A percentile compares a stretch with the other conserved stretches of the same genome.
phyloP scores from a whole-genome alignment of 2,888 invertebrate species.

The Drosophila gaucha region DNA sequence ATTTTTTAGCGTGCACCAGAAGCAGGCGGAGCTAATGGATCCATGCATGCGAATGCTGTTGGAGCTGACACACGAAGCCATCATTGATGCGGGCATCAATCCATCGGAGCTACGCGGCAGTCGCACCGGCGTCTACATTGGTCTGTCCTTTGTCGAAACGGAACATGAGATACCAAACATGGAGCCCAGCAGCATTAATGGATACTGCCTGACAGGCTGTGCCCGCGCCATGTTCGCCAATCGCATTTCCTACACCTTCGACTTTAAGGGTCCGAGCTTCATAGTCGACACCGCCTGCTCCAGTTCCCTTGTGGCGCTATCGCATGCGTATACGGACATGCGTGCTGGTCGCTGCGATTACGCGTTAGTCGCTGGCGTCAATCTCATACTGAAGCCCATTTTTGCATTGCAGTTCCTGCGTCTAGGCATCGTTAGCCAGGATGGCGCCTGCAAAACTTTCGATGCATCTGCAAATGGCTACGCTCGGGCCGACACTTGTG shows the following conservation, averaged over 20 bases:
- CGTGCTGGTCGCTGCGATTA: constrained; percentile 95
- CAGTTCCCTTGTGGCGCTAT: constrained; percentile 95
- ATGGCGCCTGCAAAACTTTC: constrained; percentile 95
- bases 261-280: constrained; percentile 97
- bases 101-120: constrained; percentile 93
- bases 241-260: constrained; percentile 97
- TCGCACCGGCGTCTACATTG: constrained; percentile 97
- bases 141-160: constrained; percentile 95
- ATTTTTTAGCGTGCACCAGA: constrained; percentile 95
- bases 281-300: constrained; percentile 99
- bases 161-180: constrained; percentile 92
- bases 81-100: constrained; percentile 94
- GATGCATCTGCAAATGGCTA: constrained; percentile 96
- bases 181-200: constrained; percentile 94
- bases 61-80: constrained; percentile 95
- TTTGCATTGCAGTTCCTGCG: constrained; percentile 96
- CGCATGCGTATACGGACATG: constrained; percentile 93
- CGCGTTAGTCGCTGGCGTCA: constrained; percentile 96
- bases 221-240: constrained; percentile 98
- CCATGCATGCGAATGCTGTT: constrained; percentile 95
- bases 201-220: constrained; percentile 97
- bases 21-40: constrained; percentile 96
- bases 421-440: constrained; percentile 95
- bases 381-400: constrained; percentile 95
- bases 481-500: constrained; percentile 95